A percentile compares a stretch with the other conserved stretches of the same genome.
These are phyloP conservation scores for Mongoloraphidia duomilia DNA, from an alignment of 2,888 invertebrate species.

Conservation along the genomic window DNA sequence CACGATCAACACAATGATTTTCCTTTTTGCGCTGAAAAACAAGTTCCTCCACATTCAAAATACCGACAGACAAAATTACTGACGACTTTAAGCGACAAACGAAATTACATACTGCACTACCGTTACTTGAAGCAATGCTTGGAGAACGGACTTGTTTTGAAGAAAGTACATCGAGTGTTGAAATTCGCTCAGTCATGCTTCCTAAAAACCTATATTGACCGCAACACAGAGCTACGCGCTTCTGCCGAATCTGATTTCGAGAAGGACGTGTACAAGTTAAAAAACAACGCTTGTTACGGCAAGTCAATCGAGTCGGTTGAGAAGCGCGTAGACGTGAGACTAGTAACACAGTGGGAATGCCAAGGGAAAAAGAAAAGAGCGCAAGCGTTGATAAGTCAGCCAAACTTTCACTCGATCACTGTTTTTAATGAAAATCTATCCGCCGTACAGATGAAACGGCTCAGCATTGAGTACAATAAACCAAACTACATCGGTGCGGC, in stretches of 20 bases:
- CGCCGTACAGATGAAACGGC: constrained; percentile 21
- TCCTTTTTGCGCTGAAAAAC: constrained; percentile 18
- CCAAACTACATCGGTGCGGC: constrained; percentile 26
- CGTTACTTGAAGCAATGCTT: constrained; percentile 18
- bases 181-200: too few relatives aligned
- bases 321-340: constrained; percentile 23
- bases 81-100: constrained; percentile 16
- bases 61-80: constrained; percentile 15
- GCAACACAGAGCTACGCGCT: constrained; percentile 23
- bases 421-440: constrained; percentile 24
- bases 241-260: constrained; percentile 13
- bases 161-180: constrained; percentile 22
- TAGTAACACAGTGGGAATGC: constrained; percentile 18
- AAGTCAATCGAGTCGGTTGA: constrained; percentile 29
- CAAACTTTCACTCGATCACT: constrained; percentile 19
- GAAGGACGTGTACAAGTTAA: constrained; percentile 19
- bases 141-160: constrained; percentile 17
- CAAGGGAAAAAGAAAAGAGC: constrained; percentile 21
- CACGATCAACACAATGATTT: constrained; percentile 23
- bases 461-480: constrained; percentile 21
- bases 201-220: constrained; percentile 25
- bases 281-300: too few relatives aligned
- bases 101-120: constrained; percentile 20
- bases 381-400: constrained; percentile 19
- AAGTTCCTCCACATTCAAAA: constrained; percentile 9